Evolutionary conservation across 2,113 vertebrate genomes (phyloP).

Genomic region (Aegithalos caudatus): DNA sequence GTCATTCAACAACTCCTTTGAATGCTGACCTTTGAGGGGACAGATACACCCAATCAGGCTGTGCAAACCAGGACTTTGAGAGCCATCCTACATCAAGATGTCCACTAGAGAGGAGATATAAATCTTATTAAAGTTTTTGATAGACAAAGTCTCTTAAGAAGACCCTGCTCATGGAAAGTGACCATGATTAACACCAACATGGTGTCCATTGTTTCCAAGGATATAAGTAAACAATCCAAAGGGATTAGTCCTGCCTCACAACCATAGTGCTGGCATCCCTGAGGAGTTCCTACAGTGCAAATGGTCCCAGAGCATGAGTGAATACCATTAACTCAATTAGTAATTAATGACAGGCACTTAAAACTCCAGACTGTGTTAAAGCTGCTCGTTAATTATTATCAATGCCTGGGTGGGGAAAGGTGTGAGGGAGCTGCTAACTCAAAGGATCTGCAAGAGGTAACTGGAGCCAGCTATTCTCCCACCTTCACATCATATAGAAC

Average conservation of each 20-base stretch:
- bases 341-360: not conserved
- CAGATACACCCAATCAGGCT: not conserved
- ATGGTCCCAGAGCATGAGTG: not conserved
- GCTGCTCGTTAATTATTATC: not conserved
- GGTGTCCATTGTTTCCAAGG: not conserved
- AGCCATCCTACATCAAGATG: not conserved
- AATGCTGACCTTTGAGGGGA: not conserved
- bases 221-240: not conserved
- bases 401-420: not conserved
- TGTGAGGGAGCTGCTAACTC: not conserved
- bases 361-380: not conserved
- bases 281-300: not conserved
- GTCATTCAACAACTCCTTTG: not conserved
- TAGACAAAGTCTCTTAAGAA: not conserved
- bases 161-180: not conserved
- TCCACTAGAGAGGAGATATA: not conserved
- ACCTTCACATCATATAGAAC: accelerated
- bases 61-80: not conserved
- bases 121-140: not conserved
- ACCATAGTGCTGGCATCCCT: not conserved
- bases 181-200: not conserved
- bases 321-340: not conserved
- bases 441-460: not conserved
- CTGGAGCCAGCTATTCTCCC: not conserved
- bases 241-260: not conserved